Base-by-base conservation (phyloP, 2,113 vertebrate genomes). In the Crotalus viridis region DNA sequence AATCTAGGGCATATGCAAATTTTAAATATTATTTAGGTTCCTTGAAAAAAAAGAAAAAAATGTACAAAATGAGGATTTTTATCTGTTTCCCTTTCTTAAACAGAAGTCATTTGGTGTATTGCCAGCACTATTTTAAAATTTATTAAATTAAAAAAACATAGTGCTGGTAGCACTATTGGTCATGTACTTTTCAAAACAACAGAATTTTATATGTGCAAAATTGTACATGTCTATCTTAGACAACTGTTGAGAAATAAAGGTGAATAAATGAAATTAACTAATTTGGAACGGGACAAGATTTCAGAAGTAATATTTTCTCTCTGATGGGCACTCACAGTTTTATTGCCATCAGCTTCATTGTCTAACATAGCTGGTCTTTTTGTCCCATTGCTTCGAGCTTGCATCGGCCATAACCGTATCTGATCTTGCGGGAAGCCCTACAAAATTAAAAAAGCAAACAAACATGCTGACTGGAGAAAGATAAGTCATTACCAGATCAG, bases 371-470 rank as follows among this genome's bases (percentile, higher is more conserved):
- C 99, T 0, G 99, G 99, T 85, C 99, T 97, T 95, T 99, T 99
- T 91, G 99, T 99, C 94, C 99, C 99, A 5, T 99, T 99, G 97
- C 99, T 99, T 94, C 99, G 98, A 3, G 99, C 99, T 96, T 99
- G 99, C 99, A 99, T 99, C 95, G 99, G 99, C 99, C 99, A 99
- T 95, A 99, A 97, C 92, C 99, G 98, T 97, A 99, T 99, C 96
- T 99, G 99, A 97, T 99, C 99, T 97, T 99, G 99, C 92, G 99
- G 99, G 98, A 99, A 99, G 94, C 99, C 99, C 99, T 99, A 96
- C 64, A 0, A 59, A 57, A 10, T 13, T 13, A 0, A 43, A 89
- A 86, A 59, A 0, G 28, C 0, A 28, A 21, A 39, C 19, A 17
- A 86, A 56, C 28, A 39, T 88, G 52, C 28, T 55, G 24, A 55